Conservation (phyloP, 2,113 vertebrate species). For the Corythaeola cristata region DNA sequence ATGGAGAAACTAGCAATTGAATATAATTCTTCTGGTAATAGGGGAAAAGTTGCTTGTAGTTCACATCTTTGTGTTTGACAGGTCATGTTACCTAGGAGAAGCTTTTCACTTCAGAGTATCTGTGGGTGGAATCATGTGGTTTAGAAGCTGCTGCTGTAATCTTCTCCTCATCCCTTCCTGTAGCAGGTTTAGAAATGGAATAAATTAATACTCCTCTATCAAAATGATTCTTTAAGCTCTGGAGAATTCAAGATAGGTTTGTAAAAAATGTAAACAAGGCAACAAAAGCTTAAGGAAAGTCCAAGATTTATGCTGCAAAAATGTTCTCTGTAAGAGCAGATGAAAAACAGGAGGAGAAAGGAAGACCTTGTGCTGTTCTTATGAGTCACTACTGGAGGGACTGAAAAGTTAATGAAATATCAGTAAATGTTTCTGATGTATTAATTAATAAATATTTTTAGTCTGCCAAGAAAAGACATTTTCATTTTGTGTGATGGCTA, state of each 20-base stretch:
- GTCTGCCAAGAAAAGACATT: not conserved
- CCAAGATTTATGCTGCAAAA: not conserved
- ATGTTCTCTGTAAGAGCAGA: not conserved
- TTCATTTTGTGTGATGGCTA: not conserved
- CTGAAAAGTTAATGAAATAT: not conserved
- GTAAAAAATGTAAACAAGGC: not conserved
- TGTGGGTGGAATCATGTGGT: not conserved
- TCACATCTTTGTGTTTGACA: conserved; percentile 2
- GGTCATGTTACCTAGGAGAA: conserved; percentile 2
- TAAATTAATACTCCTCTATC: not conserved
- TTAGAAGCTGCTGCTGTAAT: not conserved
- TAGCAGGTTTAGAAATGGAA: not conserved
- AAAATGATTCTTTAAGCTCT: not conserved
- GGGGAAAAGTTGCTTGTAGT: not conserved
- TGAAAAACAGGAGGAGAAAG: not conserved
- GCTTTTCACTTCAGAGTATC: not conserved
- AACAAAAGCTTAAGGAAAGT: not conserved
- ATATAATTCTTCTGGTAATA: not conserved
- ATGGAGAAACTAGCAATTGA: not conserved
- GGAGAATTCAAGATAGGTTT: not conserved
- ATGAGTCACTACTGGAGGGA: not conserved
- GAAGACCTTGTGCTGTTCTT: not conserved
- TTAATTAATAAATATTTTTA: not conserved
- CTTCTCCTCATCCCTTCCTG: not conserved
- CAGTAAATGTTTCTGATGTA: not conserved